Conservation (phyloP, 1,140 invertebrate species). For the Dendrolimus kikuchii region DNA sequence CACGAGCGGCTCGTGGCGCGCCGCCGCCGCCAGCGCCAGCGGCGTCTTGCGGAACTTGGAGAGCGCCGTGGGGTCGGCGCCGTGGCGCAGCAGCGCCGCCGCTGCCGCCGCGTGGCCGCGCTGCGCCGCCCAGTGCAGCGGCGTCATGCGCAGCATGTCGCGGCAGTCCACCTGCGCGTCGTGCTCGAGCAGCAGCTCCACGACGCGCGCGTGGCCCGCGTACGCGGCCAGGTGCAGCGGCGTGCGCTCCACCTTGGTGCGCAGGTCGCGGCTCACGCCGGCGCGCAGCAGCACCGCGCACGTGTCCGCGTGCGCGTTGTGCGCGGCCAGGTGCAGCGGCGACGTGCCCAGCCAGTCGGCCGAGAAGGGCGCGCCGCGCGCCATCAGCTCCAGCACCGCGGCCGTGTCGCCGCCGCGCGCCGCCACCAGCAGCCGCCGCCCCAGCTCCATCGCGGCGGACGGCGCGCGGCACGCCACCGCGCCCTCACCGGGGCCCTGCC, state of each 20-base stretch:
- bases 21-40: conserved; percentile 78
- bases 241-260: conserved; percentile 94
- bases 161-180: conserved; percentile 74
- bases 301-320: conserved; percentile 86
- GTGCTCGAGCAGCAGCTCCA: conserved; percentile 85
- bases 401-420: conserved; percentile 85
- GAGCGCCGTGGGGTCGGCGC: conserved; percentile 77
- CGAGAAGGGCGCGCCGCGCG: conserved; percentile 91
- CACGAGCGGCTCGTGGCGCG: background rate
- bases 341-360: conserved; percentile 95
- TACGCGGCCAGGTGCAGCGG: conserved; percentile 91
- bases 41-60: conserved; percentile 92
- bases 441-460: conserved; percentile 72
- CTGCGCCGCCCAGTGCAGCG: conserved; percentile 95
- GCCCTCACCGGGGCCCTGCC: no score
- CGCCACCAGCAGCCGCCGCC: conserved; percentile 85
- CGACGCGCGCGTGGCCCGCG: conserved; percentile 87
- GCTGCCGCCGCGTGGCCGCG: conserved; percentile 77
- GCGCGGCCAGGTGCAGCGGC: conserved; percentile 89
- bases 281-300: conserved; percentile 87
- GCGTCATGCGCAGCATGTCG: conserved; percentile 79
- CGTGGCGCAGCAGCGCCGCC: conserved; percentile 79
- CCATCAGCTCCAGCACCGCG: conserved; percentile 85
- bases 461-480: conserved; percentile 14
- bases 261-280: conserved; percentile 89